These are phyloP conservation scores for Trematomus loennbergii DNA, from an alignment of 2,113 vertebrate genomes.

Conservation along the genomic window DNA sequence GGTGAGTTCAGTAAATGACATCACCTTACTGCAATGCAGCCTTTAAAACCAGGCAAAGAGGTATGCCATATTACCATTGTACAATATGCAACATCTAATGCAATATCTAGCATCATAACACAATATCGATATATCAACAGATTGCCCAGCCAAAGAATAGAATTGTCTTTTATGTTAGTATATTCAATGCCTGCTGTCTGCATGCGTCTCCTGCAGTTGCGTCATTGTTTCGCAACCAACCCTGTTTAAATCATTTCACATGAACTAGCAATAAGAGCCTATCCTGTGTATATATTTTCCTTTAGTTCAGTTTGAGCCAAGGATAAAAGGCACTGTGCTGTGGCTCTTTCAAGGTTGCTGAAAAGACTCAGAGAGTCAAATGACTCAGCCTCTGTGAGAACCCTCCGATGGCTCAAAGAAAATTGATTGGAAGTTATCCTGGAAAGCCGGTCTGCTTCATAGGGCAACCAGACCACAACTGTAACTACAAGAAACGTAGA, in stretches of 20 bases:
- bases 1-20: too few relatives aligned
- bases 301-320: not conserved
- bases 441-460: conserved; percentile 30
- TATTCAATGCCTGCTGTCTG: too few relatives aligned
- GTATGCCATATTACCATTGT: too few relatives aligned
- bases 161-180: too few relatives aligned
- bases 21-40: too few relatives aligned
- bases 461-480: conserved; percentile 12
- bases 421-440: conserved; percentile 48
- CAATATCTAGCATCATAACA: too few relatives aligned
- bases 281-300: not conserved
- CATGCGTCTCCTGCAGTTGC: too few relatives aligned
- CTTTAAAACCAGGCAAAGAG: too few relatives aligned
- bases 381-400: conserved; percentile 50
- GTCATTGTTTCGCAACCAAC: too few relatives aligned
- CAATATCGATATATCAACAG: too few relatives aligned
- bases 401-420: conserved; percentile 11
- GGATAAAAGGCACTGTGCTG: conserved; percentile 8
- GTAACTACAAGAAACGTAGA: conserved; percentile 35
- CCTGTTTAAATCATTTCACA: not conserved
- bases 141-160: too few relatives aligned
- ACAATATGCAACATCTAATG: too few relatives aligned
- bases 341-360: conserved; percentile 26
- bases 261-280: not conserved
- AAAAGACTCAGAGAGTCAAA: conserved; percentile 35